These are phyloP conservation scores for Eurois occulta DNA, from an alignment of 2,888 invertebrate species.

Conservation along the genomic window DNA sequence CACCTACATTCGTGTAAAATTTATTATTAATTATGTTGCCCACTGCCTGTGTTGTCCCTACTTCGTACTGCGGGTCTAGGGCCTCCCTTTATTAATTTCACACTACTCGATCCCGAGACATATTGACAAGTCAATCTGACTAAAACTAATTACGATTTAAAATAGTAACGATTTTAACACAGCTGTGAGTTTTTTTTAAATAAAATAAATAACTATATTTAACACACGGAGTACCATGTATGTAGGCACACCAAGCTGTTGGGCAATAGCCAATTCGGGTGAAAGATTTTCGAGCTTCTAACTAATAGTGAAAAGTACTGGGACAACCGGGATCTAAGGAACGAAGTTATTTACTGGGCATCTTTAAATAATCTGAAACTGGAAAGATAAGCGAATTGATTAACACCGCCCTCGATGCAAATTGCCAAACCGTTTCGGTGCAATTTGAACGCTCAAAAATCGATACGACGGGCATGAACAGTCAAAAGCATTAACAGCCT, in stretches of 20 bases:
- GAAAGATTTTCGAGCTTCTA: neutral
- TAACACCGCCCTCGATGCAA: neutral
- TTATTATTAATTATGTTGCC: neutral
- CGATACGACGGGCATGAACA: neutral
- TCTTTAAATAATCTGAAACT: neutral
- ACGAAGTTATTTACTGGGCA: neutral
- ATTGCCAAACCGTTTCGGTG: neutral
- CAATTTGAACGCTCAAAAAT: neutral
- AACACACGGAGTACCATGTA: too few species aligned
- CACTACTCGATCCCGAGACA: neutral
- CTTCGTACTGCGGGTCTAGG: neutral
- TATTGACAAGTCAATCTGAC: neutral
- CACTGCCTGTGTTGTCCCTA: neutral
- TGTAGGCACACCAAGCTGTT: too few species aligned
- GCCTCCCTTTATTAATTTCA: neutral
- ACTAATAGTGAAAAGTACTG: neutral
- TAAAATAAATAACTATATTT: neutral
- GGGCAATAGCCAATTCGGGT: neutral
- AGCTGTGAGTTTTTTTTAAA: neutral
- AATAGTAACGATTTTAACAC: neutral
- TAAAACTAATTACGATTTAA: neutral
- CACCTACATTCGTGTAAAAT: neutral
- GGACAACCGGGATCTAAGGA: neutral
- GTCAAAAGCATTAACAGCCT: neutral
- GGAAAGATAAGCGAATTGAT: neutral